These are phyloP conservation scores for Nothocercus nigrocapillus DNA, from an alignment of 2,113 vertebrate genomes.

Conservation along the genomic window DNA sequence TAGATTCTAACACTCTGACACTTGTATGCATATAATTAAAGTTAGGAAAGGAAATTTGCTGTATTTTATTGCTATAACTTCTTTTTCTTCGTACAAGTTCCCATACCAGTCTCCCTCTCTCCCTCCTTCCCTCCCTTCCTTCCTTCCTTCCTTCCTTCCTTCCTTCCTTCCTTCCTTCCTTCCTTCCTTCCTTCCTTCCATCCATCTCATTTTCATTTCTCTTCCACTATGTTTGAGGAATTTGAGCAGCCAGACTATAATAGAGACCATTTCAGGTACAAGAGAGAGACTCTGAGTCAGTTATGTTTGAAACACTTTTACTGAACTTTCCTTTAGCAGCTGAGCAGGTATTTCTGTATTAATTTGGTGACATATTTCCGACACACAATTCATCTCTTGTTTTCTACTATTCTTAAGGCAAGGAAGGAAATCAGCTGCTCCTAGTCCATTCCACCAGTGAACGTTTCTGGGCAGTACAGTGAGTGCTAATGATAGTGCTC, in stretches of 20 bases:
- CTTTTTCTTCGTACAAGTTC: not conserved
- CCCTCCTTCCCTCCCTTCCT: not conserved
- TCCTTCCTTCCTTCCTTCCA: too few relatives aligned
- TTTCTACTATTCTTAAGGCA: not conserved
- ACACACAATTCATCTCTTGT: not conserved
- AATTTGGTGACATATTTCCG: not conserved
- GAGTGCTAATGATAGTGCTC: not conserved
- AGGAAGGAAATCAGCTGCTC: not conserved
- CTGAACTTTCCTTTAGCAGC: not conserved
- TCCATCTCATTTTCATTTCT: not conserved
- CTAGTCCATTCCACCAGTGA: not conserved
- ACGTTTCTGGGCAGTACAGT: not conserved
- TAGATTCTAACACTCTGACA: not conserved
- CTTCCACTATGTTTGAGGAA: not conserved
- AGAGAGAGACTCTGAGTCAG: not conserved
- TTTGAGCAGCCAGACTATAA: not conserved
- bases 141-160: too few relatives aligned
- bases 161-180: too few relatives aligned
- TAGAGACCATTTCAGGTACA: not conserved
- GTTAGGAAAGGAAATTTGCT: not conserved
- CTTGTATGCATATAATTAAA: not conserved
- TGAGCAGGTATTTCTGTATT: not conserved
- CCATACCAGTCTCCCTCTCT: not conserved
- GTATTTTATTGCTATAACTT: not conserved
- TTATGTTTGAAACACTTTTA: not conserved